Conservation (phyloP, 1,140 invertebrate genomes). For the Venustaconcha ellipsiformis region DNA sequence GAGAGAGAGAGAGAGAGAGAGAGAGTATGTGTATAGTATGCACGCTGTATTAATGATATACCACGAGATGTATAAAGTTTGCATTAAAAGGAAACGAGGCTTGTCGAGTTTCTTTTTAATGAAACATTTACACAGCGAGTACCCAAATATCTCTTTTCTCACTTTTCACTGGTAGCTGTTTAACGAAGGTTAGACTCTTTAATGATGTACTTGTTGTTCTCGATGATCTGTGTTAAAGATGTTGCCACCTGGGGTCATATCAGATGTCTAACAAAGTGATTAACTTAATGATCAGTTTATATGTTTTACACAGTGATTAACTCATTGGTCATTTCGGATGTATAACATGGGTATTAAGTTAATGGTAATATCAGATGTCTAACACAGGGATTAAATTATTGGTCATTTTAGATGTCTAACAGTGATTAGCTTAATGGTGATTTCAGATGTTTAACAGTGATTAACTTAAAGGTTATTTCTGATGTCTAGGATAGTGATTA, state of each 20-base stretch:
- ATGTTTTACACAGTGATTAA: slow-evolving; percentile 33
- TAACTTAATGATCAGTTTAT: slow-evolving; percentile 29
- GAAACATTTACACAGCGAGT: too few species aligned
- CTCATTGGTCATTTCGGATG: slow-evolving; percentile 34
- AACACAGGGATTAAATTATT: slow-evolving; percentile 19
- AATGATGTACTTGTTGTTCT: too few species aligned
- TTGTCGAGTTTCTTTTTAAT: too few species aligned
- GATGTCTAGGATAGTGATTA: slow-evolving; percentile 33
- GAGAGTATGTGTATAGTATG: too few species aligned
- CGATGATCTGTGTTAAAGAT: background rate
- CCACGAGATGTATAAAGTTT: too few species aligned
- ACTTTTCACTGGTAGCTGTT: too few species aligned
- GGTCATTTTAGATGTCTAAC: slow-evolving; percentile 24
- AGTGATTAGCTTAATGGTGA: slow-evolving; percentile 30
- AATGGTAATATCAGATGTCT: slow-evolving; percentile 33
- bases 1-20: too few species aligned
- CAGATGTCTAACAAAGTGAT: slow-evolving; percentile 33
- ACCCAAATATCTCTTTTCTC: too few species aligned
- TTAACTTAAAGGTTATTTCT: slow-evolving; percentile 26
- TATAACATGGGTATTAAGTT: slow-evolving; percentile 32
- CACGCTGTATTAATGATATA: too few species aligned
- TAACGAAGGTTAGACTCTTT: too few species aligned
- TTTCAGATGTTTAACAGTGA: slow-evolving; percentile 31
- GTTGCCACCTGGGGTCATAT: slow-evolving; percentile 13
- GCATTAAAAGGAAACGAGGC: too few species aligned